Evolutionary conservation across 35 echinoderm and acorn worm genomes (phyloP), one percentile per base, ranked within the genome.

Genomic region (Apostichopus parvimensis): DNA sequence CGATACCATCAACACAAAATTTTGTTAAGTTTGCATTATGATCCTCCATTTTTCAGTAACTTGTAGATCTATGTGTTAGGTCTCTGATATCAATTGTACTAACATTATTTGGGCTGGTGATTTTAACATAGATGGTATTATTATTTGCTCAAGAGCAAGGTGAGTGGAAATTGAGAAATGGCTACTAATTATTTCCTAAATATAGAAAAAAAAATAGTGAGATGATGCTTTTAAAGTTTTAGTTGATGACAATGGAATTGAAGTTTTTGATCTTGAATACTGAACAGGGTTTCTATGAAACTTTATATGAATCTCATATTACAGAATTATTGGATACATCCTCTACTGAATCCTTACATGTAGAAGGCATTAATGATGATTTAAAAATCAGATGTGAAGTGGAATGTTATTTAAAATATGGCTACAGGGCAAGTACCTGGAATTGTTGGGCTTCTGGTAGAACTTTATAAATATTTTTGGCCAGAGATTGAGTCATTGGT

Each of bases 201-300:
- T 55, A 11, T 77, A 9, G 88, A 76, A 90, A 76, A 90, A 90
- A 57, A 77, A 90, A 90, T 77, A 78, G 83, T 87, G 83, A 87
- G 60, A 87, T n/a, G 83, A 87, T 58, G 55, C 83, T 87, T 66
- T 87, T n/a, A 56, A 87, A 87, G 60, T 60, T n/a, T 66, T 60
- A 87, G 56, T 45, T 45, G 34, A 45, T 45, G 34, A 45, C 34
- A 45, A 45, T 45, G 34, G 34, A 45, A 45, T 45, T 22, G 79
- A 80, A 52, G 79, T 80, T 80, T 80, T 26, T 14, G 24, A 80
- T 80, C 4, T 34, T 80, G 79, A 80, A 34, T 52, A 80, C 0
- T 80, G 24, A 80, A 80, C 79, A 28, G 45, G 45, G 5, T 26
- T 80, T 80, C 45, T 80, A 80, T 14, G 79, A 28, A 80, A 14